Evolutionary conservation across 2,113 vertebrate genomes (phyloP), one percentile per base, ranked within the genome.

Genomic region (Synchiropus splendidus): DNA sequence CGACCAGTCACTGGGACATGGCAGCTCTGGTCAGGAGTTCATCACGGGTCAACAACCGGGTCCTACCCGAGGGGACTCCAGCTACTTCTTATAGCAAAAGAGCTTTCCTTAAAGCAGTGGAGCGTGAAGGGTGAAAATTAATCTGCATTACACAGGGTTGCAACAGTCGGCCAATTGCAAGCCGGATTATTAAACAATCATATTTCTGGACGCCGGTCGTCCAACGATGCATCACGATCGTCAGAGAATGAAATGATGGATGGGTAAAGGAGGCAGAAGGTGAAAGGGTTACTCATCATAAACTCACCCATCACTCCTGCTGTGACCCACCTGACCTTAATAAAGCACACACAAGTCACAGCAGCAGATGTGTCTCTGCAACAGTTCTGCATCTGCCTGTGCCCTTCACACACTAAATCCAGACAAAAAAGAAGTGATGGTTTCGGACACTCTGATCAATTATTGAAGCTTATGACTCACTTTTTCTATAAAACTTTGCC

Each of bases 11-110:
- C 48, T 45, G 39, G 50, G 56, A 76, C 66, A 71, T 73, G 70
- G 76, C 77, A 79, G 72, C 62, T 68, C 60, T 57, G 64, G 79
- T 74, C 79, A 68, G 51, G 56, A 54, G 74, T 66, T 76, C 77
- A 67, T 45, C 72, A 61, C 37, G 69, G 79, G 73, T 81, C 78
- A 78, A 54, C 56, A 52, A 39, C 61, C 27, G 52, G 67, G 71
- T 54, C 64, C 47, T 39, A 50, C 61, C 71, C 69, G 47, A 31
- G 61, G 67, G 63, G 58, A 64, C 8, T 8, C 14, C 33, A 27
- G 39, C 62, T 49, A 45, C 49, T 67, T 63, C 79, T 75, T 72
- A 74, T 65, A 38, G 56, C 70, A 21, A 45, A 27, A 34, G 11
- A 42, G 50, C 51, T 45, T 54, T n/a, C n/a, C n/a, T n/a, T 16